These are phyloP conservation scores for Benthosema pterotum DNA, from an alignment of 2,797 vertebrate genomes.

Conservation along the genomic window DNA sequence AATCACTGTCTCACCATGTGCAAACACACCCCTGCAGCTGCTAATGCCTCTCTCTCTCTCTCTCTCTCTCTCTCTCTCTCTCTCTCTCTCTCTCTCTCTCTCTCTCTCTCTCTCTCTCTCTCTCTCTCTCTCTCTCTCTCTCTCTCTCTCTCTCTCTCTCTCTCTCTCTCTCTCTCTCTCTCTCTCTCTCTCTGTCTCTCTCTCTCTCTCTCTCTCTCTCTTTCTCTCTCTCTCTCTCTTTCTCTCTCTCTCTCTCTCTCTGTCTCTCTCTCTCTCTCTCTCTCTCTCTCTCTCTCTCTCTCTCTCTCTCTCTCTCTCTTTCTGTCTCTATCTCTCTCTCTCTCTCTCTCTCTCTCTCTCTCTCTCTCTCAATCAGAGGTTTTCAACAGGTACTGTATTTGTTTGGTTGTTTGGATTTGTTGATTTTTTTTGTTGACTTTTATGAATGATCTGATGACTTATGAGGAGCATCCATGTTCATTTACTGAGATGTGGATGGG, in stretches of 20 bases:
- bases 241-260: constrained; percentile 31
- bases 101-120: constrained; percentile 9
- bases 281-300: constrained; percentile 22
- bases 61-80: constrained; percentile 6
- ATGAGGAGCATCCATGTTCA: too few relatives aligned
- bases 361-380: neutral
- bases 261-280: constrained; percentile 10
- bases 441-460: too few relatives aligned
- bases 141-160: constrained; percentile 2
- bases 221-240: neutral
- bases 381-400: too few relatives aligned
- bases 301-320: constrained; percentile 23
- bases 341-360: constrained; percentile 11
- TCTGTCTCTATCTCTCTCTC: too few relatives aligned
- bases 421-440: too few relatives aligned
- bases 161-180: constrained; percentile 22
- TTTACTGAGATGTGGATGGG: too few relatives aligned
- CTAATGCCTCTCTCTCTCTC: constrained; percentile 47
- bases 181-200: neutral
- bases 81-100: constrained; percentile 3
- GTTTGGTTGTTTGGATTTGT: too few relatives aligned
- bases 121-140: constrained; percentile 9
- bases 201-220: constrained; percentile 36
- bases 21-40: constrained; percentile 56
- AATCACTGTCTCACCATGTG: constrained; percentile 51